A percentile compares a stretch with the other conserved stretches of the same genome.
Evolutionary conservation across 2,797 vertebrate species (phyloP).

Genomic region (Tragelaphus oryx): DNA sequence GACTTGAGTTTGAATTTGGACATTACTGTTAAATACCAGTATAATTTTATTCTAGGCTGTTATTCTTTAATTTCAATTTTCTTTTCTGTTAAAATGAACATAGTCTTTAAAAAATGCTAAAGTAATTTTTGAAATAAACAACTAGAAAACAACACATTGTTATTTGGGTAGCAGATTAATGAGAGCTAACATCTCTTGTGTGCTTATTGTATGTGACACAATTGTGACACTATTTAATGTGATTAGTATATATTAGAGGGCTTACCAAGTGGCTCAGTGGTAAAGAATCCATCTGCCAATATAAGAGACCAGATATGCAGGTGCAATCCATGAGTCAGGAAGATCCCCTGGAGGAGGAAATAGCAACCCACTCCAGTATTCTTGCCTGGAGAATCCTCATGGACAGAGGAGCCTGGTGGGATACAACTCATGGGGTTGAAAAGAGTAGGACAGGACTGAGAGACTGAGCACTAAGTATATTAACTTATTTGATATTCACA

Average conservation of each 20-base stretch:
- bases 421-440: not conserved
- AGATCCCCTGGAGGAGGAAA: not conserved
- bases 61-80: not conserved
- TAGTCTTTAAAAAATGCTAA: not conserved
- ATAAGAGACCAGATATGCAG: not conserved
- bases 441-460: not conserved
- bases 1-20: not conserved
- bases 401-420: not conserved
- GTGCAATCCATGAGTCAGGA: not conserved
- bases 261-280: not conserved
- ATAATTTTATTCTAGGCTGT: not conserved
- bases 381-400: not conserved
- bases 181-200: not conserved
- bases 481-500: not conserved
- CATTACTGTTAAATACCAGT: not conserved
- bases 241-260: not conserved
- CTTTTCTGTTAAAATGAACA: not conserved
- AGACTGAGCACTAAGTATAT: not conserved
- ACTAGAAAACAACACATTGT: not conserved
- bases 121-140: not conserved
- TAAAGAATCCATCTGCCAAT: not conserved
- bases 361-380: not conserved
- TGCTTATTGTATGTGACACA: not conserved
- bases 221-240: not conserved
- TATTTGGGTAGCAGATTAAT: not conserved